Evolutionary conservation across 2,888 invertebrate species (phyloP), one percentile per base, ranked within the genome.

Genomic region (Melinopterus prodromus): DNA sequence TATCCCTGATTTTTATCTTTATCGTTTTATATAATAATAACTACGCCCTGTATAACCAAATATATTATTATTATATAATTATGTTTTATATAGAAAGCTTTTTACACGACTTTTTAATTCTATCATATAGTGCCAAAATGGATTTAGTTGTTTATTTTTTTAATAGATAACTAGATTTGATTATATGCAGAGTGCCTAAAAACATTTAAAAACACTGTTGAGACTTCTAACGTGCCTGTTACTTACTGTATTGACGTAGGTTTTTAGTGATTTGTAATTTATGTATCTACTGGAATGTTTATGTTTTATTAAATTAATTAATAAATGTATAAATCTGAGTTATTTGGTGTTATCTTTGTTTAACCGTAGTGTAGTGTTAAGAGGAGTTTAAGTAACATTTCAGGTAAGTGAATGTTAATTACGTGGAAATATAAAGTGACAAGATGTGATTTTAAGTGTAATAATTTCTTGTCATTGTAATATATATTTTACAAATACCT

Each of bases 161-260:
- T 74, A 74, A 35, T 36, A 36, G 35, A 35, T 26, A n/a, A 15
- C 69, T 35, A 74, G 37, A 35, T 74, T 36, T 12, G 36, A 16
- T 36, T 36, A 9, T 74, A 74, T 74, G 37, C 74, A 74, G 5
- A 74, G 74, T 74, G 74, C 74, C 74, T 74, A 35, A 74, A 72
- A 72, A 15, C 26, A 5, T 35, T 35, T 16, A 72, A 35, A 35
- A 74, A 74, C 14, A 74, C 35, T 36, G 74, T 74, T 74, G 35
- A 74, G 74, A 74, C 74, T 74, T 74, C 36, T 74, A 74, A 35
- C 74, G 74, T 74, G 74, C 74, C 74, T 74, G 74, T 74, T 74
- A 74, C 35, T 74, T 35, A 36, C 26, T 71, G 15, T 71, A 71
- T 71, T 71, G 71, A 71, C 12, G 53, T 53, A 53, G 5, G 7